Base-by-base conservation (phyloP, 2,113 vertebrate species). In the Phrynosoma platyrhinos region DNA sequence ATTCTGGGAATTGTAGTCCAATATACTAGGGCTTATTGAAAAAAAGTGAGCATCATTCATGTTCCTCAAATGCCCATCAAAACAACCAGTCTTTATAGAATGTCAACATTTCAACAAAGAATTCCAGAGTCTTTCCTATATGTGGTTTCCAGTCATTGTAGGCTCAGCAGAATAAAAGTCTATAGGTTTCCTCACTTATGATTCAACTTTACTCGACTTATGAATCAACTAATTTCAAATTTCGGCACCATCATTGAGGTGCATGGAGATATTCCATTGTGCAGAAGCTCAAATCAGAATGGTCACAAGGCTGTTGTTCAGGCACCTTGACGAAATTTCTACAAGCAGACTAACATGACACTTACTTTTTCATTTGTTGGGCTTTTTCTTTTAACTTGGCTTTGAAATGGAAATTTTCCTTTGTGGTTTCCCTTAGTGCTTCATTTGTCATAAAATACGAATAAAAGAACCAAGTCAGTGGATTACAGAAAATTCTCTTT, bases 281-380 rank as follows among this genome's bases (percentile, higher is more conserved):
- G 21, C 18, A 77, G 75, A 77, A 9, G 36, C 75, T 77, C 36
- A 23, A 21, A 9, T 62, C 79, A 23, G 79, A 32, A 36, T 64
- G 55, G 1, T 62, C 20, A 42, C 36, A 42, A 36, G 72, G n/a
- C 72, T 40, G 62, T 64, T 20, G 62, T 20, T 64, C 62, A 64
- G 62, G 21, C 8, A 68, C 74, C 36, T 4, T 58, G 87, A 87
- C 71, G 84, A 87, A 80, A 5, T 83, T 40, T 86, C 86, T 21
- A 82, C 66, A 91, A 86, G 71, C 36, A 87, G 90, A 85, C 40
- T 76, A 91, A 79, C 4, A 1, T 53, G 7, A 7, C n/a, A 74
- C 10, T 83, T 0, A 47, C 84, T 84, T 79, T 25, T 21, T 55
- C n/a, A 36, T 0, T 42, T 7, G 13, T 91, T 91, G 90, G 72